phyloP scores from a whole-genome alignment of 2,888 invertebrate species.

The Automeris io region DNA sequence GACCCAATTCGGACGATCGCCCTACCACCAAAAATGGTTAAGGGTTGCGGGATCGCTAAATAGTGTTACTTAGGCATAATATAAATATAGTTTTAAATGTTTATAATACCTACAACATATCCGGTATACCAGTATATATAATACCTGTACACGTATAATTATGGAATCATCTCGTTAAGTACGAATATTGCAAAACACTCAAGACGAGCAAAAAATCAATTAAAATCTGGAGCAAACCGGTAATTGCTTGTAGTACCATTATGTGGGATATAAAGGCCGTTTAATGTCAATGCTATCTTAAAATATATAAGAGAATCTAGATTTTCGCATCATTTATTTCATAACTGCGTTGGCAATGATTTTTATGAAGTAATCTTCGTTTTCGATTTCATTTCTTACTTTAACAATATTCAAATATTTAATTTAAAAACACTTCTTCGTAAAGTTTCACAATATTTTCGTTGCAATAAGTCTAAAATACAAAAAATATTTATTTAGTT shows the following conservation, averaged over 20 bases:
- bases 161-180: not conserved
- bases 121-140: too few species aligned
- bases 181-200: not conserved
- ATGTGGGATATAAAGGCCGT: not conserved
- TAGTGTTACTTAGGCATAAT: too few species aligned
- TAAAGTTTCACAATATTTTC: not conserved
- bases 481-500: too few species aligned
- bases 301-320: not conserved
- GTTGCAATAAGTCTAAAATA: too few species aligned
- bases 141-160: not conserved
- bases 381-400: not conserved
- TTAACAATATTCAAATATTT: not conserved
- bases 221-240: constrained; percentile 1
- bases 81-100: too few species aligned
- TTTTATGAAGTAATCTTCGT: not conserved
- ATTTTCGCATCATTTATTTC: not conserved
- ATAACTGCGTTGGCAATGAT: not conserved
- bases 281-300: not conserved
- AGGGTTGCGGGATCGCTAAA: too few species aligned
- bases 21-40: too few species aligned
- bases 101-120: too few species aligned
- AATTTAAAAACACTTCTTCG: too few species aligned
- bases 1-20: too few species aligned
- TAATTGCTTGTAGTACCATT: not conserved
- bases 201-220: not conserved